phyloP scores from a whole-genome alignment of 30 jellyfish, hydroid and myxozoan genomes.

The Cassiopea andromeda region DNA sequence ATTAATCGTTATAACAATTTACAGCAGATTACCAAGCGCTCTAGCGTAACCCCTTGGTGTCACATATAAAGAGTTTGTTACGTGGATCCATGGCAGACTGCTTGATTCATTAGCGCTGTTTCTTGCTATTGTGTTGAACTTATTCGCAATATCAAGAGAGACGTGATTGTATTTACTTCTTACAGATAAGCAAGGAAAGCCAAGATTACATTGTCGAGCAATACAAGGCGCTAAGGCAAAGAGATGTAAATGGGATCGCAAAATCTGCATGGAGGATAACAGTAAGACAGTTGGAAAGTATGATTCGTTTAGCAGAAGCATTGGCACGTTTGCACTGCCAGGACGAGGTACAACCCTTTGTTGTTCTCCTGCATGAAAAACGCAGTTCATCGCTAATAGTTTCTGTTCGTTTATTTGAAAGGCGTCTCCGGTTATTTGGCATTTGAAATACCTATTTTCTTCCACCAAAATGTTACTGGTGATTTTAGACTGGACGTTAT shows the following conservation, averaged over 20 bases:
- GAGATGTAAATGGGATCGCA: slow-evolving; percentile 91
- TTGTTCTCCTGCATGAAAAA: too few species aligned
- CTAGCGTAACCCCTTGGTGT: too few species aligned
- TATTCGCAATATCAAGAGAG: neutral
- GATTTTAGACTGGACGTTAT: too few species aligned
- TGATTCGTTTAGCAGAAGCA: slow-evolving; percentile 97
- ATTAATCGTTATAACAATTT: too few species aligned
- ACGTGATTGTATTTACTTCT: neutral
- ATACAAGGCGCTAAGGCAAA: slow-evolving; percentile 89
- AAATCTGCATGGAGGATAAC: slow-evolving; percentile 99
- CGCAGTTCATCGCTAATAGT: too few species aligned
- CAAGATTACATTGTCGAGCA: slow-evolving; percentile 97
- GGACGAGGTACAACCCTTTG: slow-evolving; percentile 66
- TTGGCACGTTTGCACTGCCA: slow-evolving; percentile 98
- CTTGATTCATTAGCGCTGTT: neutral
- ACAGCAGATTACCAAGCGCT: too few species aligned
- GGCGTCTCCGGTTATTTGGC: too few species aligned
- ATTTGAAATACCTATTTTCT: too few species aligned
- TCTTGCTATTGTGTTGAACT: neutral
- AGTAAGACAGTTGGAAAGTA: slow-evolving; percentile 97
- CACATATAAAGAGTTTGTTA: too few species aligned
- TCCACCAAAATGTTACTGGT: too few species aligned
- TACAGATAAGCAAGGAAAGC: slow-evolving; percentile 90
- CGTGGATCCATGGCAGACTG: too few species aligned
- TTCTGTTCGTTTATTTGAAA: too few species aligned